Base-by-base conservation (phyloP, 2,113 vertebrate genomes). In the Acanthisitta chloris region DNA sequence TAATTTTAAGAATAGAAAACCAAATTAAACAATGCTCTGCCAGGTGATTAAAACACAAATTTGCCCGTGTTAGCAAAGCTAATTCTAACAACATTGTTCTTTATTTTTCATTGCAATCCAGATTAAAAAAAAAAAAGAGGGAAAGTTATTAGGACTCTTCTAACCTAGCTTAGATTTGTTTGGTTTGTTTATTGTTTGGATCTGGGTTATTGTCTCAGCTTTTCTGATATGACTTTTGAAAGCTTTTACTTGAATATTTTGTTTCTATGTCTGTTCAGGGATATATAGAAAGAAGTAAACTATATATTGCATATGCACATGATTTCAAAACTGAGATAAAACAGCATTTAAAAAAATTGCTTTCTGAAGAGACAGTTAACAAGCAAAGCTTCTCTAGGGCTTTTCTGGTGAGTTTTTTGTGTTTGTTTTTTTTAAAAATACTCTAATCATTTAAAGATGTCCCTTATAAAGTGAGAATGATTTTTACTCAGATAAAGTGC, bases 41-140 rank as follows among this genome's bases (percentile, higher is more conserved):
- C 6, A 45, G 10, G 4, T 58, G 45, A 40, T 40, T 82, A 66
- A 86, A 82, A 36, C 12, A 17, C 8, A 70, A 26, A 5, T 45
- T 85, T 48, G 2, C 16, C 46, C 42, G 5, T 43, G 5, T 45
- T 78, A 18, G 23, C 17, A 52, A 24, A 78, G 28, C 1, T 49
- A 73, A 52, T 61, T 91, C 12, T 77, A 69, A 28, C 11, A 52
- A 52, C 19, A 46, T 4, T 24, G 26, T 34, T 72, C 15, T 29
- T 74, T 73, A 17, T 65, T 86, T 81, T 90, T 59, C 11, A 25
- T 61, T 61, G 5, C 4, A 64, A 12, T 14, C 54, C 17, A 48
- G 26, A 3, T n/a, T n/a, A n/a, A 7, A 26, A 31, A 51, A 54
- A 3, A 4, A 8, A 11, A 7, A 9, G 12, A 9, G 7, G 14